phyloP scores from a whole-genome alignment of 2,888 invertebrate genomes.

The Platycheirus albimanus region DNA sequence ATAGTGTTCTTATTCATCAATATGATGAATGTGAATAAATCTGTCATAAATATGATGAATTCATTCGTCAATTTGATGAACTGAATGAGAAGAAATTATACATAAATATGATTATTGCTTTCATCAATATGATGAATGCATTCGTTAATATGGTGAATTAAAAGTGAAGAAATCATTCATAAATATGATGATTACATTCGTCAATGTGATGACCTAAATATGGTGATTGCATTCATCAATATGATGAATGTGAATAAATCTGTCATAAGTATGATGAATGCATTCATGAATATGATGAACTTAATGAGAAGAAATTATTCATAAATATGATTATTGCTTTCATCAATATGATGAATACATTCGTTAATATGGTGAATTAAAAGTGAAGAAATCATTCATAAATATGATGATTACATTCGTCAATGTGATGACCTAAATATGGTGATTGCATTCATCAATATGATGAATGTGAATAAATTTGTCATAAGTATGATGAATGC shows the following conservation, averaged over 20 bases:
- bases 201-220: too few species aligned
- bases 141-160: conserved; percentile 1
- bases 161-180: neutral
- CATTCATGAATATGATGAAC: conserved; percentile 1
- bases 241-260: neutral
- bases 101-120: neutral
- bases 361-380: neutral
- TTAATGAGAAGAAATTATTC: too few species aligned
- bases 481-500: conserved; percentile 1
- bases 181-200: neutral
- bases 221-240: neutral
- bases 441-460: neutral
- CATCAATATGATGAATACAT: conserved; percentile 8
- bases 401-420: neutral
- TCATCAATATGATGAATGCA: conserved; percentile 7
- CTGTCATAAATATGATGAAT: conserved; percentile 2
- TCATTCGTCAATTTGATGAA: neutral
- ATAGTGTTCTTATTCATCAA: neutral
- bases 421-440: too few species aligned
- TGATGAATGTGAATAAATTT: neutral
- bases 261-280: conserved; percentile 1
- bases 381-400: neutral
- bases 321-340: neutral
- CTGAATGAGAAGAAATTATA: too few species aligned
- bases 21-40: neutral